Evolutionary conservation across 1,140 invertebrate genomes (phyloP), one percentile per base, ranked within the genome.

Genomic region (Myzus persicae): DNA sequence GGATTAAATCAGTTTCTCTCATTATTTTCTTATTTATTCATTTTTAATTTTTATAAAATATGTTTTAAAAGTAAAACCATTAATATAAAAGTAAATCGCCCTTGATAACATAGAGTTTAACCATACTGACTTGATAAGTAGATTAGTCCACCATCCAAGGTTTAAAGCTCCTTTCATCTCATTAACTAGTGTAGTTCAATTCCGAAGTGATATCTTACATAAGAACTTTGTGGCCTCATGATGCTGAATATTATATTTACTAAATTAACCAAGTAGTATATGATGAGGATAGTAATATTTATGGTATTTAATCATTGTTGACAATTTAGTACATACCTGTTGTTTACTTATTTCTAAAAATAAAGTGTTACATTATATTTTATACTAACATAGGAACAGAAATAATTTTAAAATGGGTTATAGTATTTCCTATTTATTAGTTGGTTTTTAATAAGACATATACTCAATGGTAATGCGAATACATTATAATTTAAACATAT

Each of bases 21-120:
- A 18, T 85, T 85, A 85, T 85, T 85, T 26, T 11, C 24, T 84
- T 84, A 84, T 84, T 84, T 84, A 84, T 84, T 84, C 42, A 40
- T 84, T 84, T 84, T 84, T 40, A 38, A 81, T 38, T 84, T 84
- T 42, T 1, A 42, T 14, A 42, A 26, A 84, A 42, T 84, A 84
- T 84, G 82, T 84, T 42, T 42, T 42, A 31, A 84, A 84, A 84
- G 82, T 26, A 84, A 84, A 84, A 42, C 22, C 82, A 84, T 84
- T 11, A 31, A 84, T 84, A 40, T 26, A 84, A 42, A 84, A 84
- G 22, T 84, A 84, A 40, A 84, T 42, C 38, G 24, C 38, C 8
- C 36, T 40, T 22, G 36, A 82, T 82, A 84, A 84, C 38, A 38
- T 36, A 36, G 8, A 59, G 11, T 59, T 59, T 59, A 67, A 67